Evolutionary conservation across 2,113 vertebrate species (phyloP).

Genomic region (Colaptes auratus): DNA sequence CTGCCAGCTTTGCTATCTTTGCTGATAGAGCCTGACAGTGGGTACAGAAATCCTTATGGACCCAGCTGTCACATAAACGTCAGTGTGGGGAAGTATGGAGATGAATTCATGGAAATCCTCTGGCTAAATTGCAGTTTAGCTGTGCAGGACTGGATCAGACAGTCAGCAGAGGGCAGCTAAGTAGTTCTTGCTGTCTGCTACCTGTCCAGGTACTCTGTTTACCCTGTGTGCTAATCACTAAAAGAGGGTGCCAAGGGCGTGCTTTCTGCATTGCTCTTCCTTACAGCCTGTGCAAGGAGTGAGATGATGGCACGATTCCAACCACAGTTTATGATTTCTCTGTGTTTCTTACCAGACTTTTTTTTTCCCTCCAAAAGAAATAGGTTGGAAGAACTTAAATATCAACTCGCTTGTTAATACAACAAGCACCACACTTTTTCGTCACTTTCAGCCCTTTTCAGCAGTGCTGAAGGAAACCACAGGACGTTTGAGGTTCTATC

Average conservation of each 20-base stretch:
- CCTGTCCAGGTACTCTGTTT: not conserved
- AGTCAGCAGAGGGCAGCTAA: slow-evolving; percentile 60
- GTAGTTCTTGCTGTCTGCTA: not conserved
- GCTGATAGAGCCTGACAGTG: not conserved
- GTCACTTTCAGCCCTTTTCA: not conserved
- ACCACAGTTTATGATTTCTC: not conserved
- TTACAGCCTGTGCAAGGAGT: fast-evolving
- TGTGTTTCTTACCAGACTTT: fast-evolving
- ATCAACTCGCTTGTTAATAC: not conserved
- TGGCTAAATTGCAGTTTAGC: fast-evolving
- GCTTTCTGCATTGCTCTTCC: not conserved
- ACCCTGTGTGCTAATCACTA: not conserved
- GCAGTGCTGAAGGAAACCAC: not conserved
- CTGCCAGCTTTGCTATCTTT: not conserved
- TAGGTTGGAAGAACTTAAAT: not conserved
- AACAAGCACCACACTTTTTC: not conserved
- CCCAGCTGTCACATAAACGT: fast-evolving
- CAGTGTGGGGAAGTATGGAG: not conserved
- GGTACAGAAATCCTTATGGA: not conserved
- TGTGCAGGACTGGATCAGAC: not conserved
- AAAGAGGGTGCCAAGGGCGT: fast-evolving
- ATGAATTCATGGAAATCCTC: fast-evolving
- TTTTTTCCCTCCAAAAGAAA: not conserved
- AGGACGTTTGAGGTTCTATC: not conserved
- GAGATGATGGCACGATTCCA: fast-evolving